phyloP scores from a whole-genome alignment of 2,113 vertebrate genomes.

The Glareola pratincola region DNA sequence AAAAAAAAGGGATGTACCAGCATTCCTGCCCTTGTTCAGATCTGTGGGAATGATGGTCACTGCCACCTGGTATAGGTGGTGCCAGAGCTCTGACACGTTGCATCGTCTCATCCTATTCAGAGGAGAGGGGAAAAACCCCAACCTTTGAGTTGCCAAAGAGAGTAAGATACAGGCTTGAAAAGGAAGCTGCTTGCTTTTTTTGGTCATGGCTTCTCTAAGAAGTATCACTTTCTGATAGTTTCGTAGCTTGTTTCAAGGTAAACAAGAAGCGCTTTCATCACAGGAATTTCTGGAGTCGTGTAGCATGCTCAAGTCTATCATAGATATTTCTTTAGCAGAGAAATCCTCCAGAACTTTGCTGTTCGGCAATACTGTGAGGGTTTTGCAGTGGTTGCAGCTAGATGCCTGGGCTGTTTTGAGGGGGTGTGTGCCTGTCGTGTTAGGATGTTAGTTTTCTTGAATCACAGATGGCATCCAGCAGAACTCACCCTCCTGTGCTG shows the following conservation, averaged over 20 bases:
- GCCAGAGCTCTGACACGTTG: background rate
- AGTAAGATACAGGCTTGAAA: background rate
- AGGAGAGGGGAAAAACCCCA: no score
- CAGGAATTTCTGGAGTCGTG: background rate
- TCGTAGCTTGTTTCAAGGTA: background rate
- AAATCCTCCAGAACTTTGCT: background rate
- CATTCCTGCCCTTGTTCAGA: background rate
- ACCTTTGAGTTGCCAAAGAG: background rate
- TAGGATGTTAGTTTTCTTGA: background rate
- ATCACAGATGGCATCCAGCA: background rate
- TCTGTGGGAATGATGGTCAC: background rate
- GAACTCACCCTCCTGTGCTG: background rate
- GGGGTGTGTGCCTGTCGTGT: background rate
- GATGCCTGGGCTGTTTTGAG: background rate
- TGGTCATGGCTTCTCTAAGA: background rate
- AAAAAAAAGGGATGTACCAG: background rate
- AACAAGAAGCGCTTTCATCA: background rate
- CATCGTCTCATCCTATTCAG: background rate
- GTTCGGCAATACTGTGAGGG: background rate
- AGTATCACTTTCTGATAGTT: background rate
- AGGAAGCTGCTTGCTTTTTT: background rate
- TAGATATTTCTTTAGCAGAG: background rate
- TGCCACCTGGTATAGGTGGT: background rate
- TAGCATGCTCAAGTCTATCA: accelerated
- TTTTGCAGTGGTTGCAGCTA: background rate